phyloP scores from a whole-genome alignment of 2,113 vertebrate genomes.

The Cavia aperea region DNA sequence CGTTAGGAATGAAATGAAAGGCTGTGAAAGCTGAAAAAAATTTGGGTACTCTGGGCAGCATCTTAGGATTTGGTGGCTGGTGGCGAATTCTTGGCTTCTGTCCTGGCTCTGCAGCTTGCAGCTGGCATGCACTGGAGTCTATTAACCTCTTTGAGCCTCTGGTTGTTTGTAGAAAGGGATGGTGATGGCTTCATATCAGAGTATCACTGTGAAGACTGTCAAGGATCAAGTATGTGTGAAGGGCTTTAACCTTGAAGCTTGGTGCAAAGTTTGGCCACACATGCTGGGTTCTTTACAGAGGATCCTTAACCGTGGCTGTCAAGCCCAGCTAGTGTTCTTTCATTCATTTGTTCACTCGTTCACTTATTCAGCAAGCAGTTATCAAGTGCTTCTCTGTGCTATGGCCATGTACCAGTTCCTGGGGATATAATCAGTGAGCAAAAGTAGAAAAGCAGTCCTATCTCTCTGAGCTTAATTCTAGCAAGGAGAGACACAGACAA shows the following conservation, averaged over 20 bases:
- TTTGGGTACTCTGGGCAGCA: background rate
- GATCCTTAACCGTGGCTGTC: background rate
- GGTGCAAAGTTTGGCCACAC: background rate
- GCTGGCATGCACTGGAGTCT: background rate
- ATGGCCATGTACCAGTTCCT: background rate
- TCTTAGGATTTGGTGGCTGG: background rate
- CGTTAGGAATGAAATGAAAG: constrained; percentile 43
- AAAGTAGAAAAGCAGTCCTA: background rate
- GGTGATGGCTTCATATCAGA: background rate
- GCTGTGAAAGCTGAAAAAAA: constrained; percentile 2
- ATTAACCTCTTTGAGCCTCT: background rate
- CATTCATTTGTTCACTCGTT: background rate
- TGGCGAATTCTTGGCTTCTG: background rate
- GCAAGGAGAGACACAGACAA: background rate
- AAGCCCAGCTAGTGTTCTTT: background rate
- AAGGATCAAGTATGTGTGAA: background rate
- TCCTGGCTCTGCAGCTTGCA: background rate
- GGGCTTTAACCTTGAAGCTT: background rate
- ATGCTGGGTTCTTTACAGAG: background rate
- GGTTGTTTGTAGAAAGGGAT: background rate
- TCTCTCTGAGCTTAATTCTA: constrained; percentile 18
- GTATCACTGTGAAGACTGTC: background rate
- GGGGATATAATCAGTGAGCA: background rate
- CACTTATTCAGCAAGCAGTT: background rate
- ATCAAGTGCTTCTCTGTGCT: background rate